A percentile compares a stretch with the other conserved stretches of the same genome.
These are phyloP conservation scores for Daphoenositta chrysoptera DNA, from an alignment of 2,113 vertebrate genomes.

Conservation along the genomic window DNA sequence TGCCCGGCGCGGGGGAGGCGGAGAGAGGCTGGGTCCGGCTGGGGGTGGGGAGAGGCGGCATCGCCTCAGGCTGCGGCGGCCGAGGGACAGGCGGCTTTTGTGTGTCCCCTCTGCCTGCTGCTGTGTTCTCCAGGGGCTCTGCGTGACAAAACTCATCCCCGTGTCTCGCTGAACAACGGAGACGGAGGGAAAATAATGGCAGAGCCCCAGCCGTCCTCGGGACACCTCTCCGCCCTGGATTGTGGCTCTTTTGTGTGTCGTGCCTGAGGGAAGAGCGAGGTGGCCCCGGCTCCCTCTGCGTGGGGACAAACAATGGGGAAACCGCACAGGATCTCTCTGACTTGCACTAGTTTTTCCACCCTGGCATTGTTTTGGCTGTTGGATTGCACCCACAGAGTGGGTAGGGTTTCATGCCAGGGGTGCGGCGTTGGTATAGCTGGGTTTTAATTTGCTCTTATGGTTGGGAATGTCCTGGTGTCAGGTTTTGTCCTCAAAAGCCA, in stretches of 20 bases:
- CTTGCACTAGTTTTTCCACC: neutral
- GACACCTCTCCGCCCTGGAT: too few species aligned
- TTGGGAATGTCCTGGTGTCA: neutral
- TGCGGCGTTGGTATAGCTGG: neutral
- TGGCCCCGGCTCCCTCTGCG: neutral
- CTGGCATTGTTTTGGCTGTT: neutral
- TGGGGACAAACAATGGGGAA: neutral
- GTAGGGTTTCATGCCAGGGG: neutral
- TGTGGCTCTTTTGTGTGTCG: slow-evolving; percentile 25
- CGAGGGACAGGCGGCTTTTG: neutral
- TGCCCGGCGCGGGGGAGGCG: neutral
- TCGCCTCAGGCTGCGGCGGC: neutral
- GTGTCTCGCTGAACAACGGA: neutral
- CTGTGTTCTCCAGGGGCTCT: neutral
- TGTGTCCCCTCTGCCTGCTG: neutral
- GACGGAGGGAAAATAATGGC: too few species aligned
- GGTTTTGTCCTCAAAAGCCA: slow-evolving; percentile 1
- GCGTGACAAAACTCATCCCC: neutral
- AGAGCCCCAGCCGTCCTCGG: neutral
- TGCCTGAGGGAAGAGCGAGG: neutral
- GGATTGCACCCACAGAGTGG: neutral
- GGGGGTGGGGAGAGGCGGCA: neutral
- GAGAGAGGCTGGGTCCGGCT: too few species aligned
- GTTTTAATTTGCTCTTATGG: neutral
- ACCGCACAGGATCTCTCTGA: neutral